Conservation (phyloP, 2,113 vertebrate genomes). For the Panthera tigris region DNA sequence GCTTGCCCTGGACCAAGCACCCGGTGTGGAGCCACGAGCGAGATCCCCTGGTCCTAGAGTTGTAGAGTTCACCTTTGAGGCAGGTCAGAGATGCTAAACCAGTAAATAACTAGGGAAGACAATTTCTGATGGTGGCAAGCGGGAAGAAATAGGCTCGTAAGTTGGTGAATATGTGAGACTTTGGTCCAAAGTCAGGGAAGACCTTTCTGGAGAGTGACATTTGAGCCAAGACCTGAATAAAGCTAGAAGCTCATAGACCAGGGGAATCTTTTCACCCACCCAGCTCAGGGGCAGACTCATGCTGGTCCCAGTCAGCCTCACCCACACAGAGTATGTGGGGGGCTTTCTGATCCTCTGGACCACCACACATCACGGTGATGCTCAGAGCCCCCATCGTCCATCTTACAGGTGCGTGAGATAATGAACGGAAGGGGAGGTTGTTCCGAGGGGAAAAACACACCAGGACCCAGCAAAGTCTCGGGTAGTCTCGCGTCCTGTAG, state of each 20-base stretch:
- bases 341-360: not conserved
- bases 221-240: not conserved
- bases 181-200: not conserved
- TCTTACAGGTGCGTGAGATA: not conserved
- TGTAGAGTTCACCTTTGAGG: not conserved
- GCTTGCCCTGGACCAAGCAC: not conserved
- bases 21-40: not conserved
- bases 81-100: not conserved
- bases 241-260: not conserved
- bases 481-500: not conserved
- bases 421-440: not conserved
- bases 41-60: not conserved
- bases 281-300: not conserved
- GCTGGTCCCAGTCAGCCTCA: not conserved
- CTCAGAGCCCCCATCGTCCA: not conserved
- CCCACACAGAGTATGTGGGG: not conserved
- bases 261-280: no score
- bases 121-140: fast-evolving
- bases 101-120: not conserved
- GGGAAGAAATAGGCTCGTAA: not conserved
- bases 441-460: not conserved
- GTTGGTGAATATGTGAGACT: not conserved
- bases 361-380: not conserved
- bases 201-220: not conserved
- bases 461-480: not conserved